Evolutionary conservation across 1,140 invertebrate species (phyloP).

Genomic region (Anagrus nilaparvatae): DNA sequence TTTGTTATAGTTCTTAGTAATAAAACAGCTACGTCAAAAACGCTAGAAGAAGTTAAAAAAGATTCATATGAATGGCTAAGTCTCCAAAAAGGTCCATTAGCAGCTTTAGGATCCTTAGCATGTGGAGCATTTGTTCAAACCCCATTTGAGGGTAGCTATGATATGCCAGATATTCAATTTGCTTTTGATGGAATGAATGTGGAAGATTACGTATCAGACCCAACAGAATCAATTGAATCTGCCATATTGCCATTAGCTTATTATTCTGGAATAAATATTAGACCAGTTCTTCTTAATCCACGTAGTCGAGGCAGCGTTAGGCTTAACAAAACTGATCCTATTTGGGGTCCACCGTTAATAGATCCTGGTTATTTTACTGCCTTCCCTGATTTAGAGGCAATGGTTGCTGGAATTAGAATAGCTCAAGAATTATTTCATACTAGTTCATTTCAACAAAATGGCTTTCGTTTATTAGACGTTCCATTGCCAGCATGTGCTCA

Average conservation of each 20-base stretch:
- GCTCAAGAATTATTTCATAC: constrained; percentile 22
- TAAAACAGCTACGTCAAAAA: constrained; percentile 38
- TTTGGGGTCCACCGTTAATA: constrained; percentile 47
- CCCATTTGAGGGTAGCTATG: constrained; percentile 20
- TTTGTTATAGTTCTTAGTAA: constrained; percentile 43
- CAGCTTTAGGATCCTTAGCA: constrained; percentile 28
- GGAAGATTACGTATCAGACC: constrained; percentile 28
- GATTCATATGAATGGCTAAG: constrained; percentile 38
- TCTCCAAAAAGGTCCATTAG: constrained; percentile 28
- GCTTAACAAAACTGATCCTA: constrained; percentile 45
- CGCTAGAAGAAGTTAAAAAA: constrained; percentile 39
- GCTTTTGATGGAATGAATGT: constrained; percentile 44
- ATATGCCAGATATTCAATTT: constrained; percentile 54
- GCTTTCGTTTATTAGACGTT: constrained; percentile 19
- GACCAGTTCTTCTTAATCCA: constrained; percentile 42
- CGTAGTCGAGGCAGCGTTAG: constrained; percentile 43
- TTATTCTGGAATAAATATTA: constrained; percentile 34
- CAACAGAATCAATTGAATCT: constrained; percentile 25
- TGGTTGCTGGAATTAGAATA: constrained; percentile 39
- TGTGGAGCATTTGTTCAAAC: constrained; percentile 32
- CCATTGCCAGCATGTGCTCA: constrained; percentile 28
- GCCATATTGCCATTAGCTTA: constrained; percentile 28
- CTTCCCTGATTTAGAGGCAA: constrained; percentile 34
- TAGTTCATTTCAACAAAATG: constrained; percentile 21
- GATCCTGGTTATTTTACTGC: constrained; percentile 47